phyloP scores from a whole-genome alignment of 2,113 vertebrate species.

The Puma concolor region DNA sequence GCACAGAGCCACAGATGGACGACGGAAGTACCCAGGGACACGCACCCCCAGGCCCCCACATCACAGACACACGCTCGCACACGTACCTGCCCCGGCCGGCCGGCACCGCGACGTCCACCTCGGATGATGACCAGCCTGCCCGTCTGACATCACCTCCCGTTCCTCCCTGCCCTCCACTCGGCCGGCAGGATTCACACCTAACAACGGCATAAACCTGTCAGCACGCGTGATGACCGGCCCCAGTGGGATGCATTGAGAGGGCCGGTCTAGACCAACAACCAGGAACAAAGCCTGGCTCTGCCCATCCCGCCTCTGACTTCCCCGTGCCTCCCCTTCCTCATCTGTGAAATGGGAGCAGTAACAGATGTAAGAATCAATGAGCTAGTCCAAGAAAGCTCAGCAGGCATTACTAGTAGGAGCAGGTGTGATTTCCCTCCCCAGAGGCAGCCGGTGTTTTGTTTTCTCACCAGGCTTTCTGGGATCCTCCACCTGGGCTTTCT shows the following conservation, averaged over 20 bases:
- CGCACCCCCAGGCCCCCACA: too few relatives aligned
- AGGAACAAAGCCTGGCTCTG: neutral
- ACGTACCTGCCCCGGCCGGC: neutral
- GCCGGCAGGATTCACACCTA: neutral
- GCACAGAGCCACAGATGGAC: accelerated
- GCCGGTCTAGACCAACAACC: neutral
- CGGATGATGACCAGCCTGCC: neutral
- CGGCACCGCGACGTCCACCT: neutral
- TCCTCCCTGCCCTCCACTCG: neutral
- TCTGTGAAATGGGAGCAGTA: neutral
- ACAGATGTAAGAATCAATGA: neutral
- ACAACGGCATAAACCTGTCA: neutral
- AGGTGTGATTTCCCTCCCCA: neutral
- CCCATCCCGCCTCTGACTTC: neutral
- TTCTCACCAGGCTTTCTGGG: neutral
- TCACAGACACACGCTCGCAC: neutral
- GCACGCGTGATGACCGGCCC: accelerated
- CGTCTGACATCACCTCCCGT: neutral
- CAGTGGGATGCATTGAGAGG: accelerated
- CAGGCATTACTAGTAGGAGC: neutral
- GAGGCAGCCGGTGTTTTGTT: neutral
- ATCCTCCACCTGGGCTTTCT: neutral
- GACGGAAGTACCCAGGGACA: accelerated
- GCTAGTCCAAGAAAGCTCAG: neutral
- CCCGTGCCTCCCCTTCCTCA: neutral